A percentile compares a stretch with the other conserved stretches of the same genome.
phyloP scores from a whole-genome alignment of 1,140 invertebrate species.

The Macrobrachium nipponense region DNA sequence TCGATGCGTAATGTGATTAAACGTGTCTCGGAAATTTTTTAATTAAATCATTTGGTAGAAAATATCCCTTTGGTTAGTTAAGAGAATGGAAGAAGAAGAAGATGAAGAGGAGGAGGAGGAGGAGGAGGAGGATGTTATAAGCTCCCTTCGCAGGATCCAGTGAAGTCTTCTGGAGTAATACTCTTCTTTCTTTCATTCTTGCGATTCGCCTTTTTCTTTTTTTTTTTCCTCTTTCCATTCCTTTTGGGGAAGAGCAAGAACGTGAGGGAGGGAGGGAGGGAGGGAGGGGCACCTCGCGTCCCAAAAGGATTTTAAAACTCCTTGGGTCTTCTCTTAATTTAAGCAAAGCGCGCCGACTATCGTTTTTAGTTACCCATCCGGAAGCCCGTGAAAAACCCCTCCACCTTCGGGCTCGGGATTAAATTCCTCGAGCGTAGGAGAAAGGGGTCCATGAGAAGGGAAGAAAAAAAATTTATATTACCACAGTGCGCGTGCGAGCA shows the following conservation, averaged over 20 bases:
- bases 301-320: conserved; percentile 33
- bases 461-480: background rate
- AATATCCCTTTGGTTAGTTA: conserved; percentile 60
- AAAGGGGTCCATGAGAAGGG: background rate
- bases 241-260: background rate
- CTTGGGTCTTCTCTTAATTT: conserved; percentile 45
- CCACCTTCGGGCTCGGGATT: conserved; percentile 29
- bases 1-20: conserved; percentile 60
- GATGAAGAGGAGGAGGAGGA: background rate
- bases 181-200: conserved; percentile 22
- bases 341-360: conserved; percentile 31
- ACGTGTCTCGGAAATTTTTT: conserved; percentile 57
- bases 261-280: background rate
- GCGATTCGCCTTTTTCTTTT: background rate
- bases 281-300: background rate
- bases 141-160: conserved; percentile 37
- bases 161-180: no score
- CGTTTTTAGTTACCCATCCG: conserved; percentile 24
- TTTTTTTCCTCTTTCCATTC: background rate
- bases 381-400: conserved; percentile 12
- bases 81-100: conserved; percentile 36
- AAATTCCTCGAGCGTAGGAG: background rate
- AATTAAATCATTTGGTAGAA: conserved; percentile 61
- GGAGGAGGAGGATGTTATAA: background rate
- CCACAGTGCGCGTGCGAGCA: background rate